phyloP scores from a whole-genome alignment of 2,888 invertebrate genomes.

The Exocentrus adspersus region DNA sequence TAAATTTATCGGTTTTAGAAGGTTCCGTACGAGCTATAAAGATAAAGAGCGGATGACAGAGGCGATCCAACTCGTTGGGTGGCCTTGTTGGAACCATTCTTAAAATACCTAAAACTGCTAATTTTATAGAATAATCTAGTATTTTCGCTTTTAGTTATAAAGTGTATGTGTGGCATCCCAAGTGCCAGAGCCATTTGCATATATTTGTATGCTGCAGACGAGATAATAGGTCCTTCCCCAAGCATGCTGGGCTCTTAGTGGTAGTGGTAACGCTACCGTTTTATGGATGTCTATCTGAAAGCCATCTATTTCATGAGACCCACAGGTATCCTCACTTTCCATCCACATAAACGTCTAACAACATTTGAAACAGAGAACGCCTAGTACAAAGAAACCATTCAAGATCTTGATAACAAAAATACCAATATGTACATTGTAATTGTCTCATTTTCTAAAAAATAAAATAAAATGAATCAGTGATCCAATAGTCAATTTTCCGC shows the following conservation, averaged over 20 bases:
- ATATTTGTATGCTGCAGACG: conserved; percentile 35
- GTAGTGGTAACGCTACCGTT: background rate
- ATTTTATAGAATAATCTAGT: conserved; percentile 52
- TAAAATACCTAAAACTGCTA: conserved; percentile 54
- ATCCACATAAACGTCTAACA: too few relatives aligned
- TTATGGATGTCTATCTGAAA: background rate
- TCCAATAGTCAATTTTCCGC: background rate
- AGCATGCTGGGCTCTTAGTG: conserved; percentile 20
- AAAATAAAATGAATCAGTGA: too few relatives aligned
- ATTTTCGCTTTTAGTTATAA: conserved; percentile 41
- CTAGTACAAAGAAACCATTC: too few relatives aligned
- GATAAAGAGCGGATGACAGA: conserved; percentile 50
- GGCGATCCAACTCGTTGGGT: conserved; percentile 49
- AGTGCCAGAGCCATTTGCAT: conserved; percentile 43
- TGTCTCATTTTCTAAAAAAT: too few relatives aligned
- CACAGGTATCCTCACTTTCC: background rate
- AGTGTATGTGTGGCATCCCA: conserved; percentile 36
- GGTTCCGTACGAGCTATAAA: conserved; percentile 55
- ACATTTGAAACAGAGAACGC: too few relatives aligned
- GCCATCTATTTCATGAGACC: background rate
- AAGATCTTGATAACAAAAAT: too few relatives aligned
- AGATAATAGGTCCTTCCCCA: conserved; percentile 16
- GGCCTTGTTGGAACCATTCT: conserved; percentile 55
- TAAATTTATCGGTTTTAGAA: conserved; percentile 55
- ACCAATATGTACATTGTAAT: too few relatives aligned